A percentile compares a stretch with the other conserved stretches of the same genome.
Evolutionary conservation across 2,888 invertebrate species (phyloP).

Genomic region (Cerastoderma edule): DNA sequence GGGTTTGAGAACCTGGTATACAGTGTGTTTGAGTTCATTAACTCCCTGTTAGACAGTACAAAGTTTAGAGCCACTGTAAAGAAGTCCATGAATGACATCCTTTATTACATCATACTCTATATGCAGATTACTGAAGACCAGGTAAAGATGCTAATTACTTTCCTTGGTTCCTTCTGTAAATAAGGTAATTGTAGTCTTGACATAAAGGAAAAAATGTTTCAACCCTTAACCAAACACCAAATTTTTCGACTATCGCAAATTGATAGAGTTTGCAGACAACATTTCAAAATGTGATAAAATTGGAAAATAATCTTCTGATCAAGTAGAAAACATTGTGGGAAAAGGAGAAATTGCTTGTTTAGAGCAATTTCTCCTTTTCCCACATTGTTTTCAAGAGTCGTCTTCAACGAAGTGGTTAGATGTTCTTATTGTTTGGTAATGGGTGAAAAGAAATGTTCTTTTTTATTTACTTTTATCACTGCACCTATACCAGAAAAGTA

Average conservation of each 20-base stretch:
- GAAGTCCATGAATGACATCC: conserved; percentile 87
- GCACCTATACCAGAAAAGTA: no score
- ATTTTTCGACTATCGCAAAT: no score
- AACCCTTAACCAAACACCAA: no score
- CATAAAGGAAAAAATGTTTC: no score
- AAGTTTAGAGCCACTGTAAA: conserved; percentile 86
- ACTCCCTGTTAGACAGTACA: conserved; percentile 86
- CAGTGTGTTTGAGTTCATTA: conserved; percentile 89
- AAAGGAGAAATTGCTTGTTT: conserved; percentile 12
- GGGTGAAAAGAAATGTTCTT: no score
- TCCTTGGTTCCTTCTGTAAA: no score
- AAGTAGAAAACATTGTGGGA: conserved; percentile 1
- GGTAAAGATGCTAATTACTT: conserved; percentile 77
- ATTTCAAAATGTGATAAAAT: no score
- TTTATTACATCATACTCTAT: conserved; percentile 88
- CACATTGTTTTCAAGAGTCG: background rate
- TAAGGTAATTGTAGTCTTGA: no score
- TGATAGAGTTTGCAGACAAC: no score
- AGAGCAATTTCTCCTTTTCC: conserved; percentile 4
- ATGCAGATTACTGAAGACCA: conserved; percentile 90
- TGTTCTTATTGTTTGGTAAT: no score
- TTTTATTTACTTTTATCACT: no score
- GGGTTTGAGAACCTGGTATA: conserved; percentile 88
- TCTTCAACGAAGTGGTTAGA: background rate
- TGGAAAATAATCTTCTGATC: no score